These are phyloP conservation scores for Brevimyrus niger DNA, from an alignment of 2,113 vertebrate genomes.

Conservation along the genomic window DNA sequence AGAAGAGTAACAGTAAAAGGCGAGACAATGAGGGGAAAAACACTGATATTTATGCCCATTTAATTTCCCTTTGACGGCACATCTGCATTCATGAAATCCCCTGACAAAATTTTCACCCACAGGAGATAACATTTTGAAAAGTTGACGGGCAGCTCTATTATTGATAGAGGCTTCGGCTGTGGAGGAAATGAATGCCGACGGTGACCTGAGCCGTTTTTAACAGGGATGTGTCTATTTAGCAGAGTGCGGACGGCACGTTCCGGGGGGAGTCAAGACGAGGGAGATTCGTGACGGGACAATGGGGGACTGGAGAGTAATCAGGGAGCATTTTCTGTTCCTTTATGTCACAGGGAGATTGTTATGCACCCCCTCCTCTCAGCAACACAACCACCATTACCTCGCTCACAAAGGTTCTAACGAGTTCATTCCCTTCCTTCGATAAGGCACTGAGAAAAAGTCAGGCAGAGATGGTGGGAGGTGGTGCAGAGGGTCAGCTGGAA, in stretches of 20 bases:
- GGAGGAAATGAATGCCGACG: constrained; percentile 54
- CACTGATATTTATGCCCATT: constrained; percentile 29
- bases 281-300: constrained; percentile 37
- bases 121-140: constrained; percentile 42
- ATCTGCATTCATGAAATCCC: constrained; percentile 38
- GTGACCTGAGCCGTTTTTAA: constrained; percentile 49
- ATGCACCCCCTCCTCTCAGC: constrained; percentile 3
- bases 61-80: constrained; percentile 43
- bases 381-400: neutral
- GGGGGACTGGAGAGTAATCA: constrained; percentile 31
- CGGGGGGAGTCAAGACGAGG: constrained; percentile 44
- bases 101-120: constrained; percentile 33
- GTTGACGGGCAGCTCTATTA: constrained; percentile 48
- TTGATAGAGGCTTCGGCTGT: constrained; percentile 53
- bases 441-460: constrained; percentile 34
- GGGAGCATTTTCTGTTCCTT: constrained; percentile 39
- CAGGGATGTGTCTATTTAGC: constrained; percentile 48
- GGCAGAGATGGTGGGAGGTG: constrained; percentile 25
- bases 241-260: constrained; percentile 43
- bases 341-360: constrained; percentile 39
- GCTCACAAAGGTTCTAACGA: constrained; percentile 43
- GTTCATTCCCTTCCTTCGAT: constrained; percentile 49
- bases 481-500: constrained; percentile 30
- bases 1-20: neutral
- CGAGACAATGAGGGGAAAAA: constrained; percentile 42